These are phyloP conservation scores for Sebastes glaucus DNA, from an alignment of 2,797 vertebrate species.

Conservation along the genomic window DNA sequence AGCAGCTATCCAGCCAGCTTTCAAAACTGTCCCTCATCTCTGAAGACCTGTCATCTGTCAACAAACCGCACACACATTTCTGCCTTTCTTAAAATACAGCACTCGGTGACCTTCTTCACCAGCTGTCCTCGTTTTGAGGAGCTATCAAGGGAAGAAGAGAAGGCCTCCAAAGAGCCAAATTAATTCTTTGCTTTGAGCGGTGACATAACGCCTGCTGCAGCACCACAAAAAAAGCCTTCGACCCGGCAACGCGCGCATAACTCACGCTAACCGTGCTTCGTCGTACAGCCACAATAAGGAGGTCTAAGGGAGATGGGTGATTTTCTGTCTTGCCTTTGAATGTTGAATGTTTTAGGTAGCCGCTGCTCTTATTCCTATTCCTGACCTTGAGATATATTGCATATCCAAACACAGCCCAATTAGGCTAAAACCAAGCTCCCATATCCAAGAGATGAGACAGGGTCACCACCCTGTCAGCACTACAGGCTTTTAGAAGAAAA, in stretches of 20 bases:
- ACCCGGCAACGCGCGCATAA: not conserved
- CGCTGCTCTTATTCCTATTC: not conserved
- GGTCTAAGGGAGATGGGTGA: not conserved
- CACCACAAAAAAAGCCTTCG: constrained; percentile 10
- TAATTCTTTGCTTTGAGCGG: constrained; percentile 72
- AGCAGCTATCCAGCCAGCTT: constrained; percentile 33
- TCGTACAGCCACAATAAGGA: not conserved
- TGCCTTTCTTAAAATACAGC: constrained; percentile 82
- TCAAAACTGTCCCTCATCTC: constrained; percentile 70
- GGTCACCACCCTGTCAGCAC: constrained; percentile 40
- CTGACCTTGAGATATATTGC: constrained; percentile 25
- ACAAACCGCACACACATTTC: constrained; percentile 65
- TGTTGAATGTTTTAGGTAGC: not conserved
- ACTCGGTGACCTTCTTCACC: constrained; percentile 82
- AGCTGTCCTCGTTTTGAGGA: constrained; percentile 83
- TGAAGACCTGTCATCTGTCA: constrained; percentile 77
- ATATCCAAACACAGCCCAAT: constrained; percentile 47
- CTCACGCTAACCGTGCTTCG: not conserved
- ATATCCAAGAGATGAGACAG: constrained; percentile 23
- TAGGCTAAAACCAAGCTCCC: constrained; percentile 27
- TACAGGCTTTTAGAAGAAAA: constrained; percentile 1
- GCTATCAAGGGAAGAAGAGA: constrained; percentile 74
- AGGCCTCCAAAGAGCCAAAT: constrained; percentile 74
- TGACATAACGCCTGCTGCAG: constrained; percentile 66
- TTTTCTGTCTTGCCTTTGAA: not conserved